Evolutionary conservation across 1,140 invertebrate genomes (phyloP), one percentile per base, ranked within the genome.

Genomic region (Myzus persicae): DNA sequence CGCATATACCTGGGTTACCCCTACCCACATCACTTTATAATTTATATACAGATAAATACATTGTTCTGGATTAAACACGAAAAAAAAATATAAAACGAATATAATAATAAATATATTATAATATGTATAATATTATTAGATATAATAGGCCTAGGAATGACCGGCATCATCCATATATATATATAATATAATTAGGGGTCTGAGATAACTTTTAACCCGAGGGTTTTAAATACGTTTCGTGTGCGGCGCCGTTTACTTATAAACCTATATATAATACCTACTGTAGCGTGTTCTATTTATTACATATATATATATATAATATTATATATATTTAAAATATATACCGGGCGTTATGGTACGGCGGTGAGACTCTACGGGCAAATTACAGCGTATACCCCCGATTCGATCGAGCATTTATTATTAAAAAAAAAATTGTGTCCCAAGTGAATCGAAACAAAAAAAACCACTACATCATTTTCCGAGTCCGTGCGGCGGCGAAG

Each of bases 141-240:
- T 46, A 46, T 46, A 87, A 76, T 44, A 54, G 87, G 44, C 48
- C 46, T 51, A 89, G 40, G 36, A 54, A 90, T 90, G 88, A 90
- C 88, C 88, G 87, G 5, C 46, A 89, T 89, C 87, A 22, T 54
- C 24, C 18, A 51, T 24, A 38, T 38, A 38, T 38, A 38, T 38
- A 84, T 84, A 84, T 42, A 42, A 84, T 40, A 90, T 90, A 90
- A 90, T 90, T 90, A 90, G 88, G 51, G 88, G 88, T 90, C 36
- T 90, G 51, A 26, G 38, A 90, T n/a, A 38, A 44, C 26, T 90
- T 59, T 90, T 59, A n/a, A 90, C 51, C 88, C 88, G 48, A 59
- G 88, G 88, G 88, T 54, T 90, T 90, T 90, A 90, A 90, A 90
- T 59, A 59, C 38, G 48, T 90, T 90, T 90, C 48, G 36, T 40